Conservation (phyloP, 2,888 invertebrate genomes). For the Orthosia cruda region DNA sequence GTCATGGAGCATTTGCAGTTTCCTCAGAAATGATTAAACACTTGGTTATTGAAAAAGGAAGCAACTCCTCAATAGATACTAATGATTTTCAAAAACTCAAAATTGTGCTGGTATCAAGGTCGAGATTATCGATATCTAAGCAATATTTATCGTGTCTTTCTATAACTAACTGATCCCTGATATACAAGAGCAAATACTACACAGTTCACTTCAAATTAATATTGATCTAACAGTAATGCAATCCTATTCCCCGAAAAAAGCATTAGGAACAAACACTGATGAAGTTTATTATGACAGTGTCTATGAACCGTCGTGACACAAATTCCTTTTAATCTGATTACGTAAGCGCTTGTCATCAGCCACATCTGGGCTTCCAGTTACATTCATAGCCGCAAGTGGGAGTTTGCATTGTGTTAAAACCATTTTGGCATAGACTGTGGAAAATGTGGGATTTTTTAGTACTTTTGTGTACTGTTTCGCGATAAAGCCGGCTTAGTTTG, state of each 20-base stretch:
- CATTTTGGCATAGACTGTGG: slow-evolving; percentile 21
- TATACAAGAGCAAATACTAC: background rate
- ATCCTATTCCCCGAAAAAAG: slow-evolving; percentile 4
- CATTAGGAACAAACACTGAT: slow-evolving; percentile 29
- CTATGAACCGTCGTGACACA: slow-evolving; percentile 70
- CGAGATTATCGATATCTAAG: too few relatives aligned
- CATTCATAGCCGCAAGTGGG: slow-evolving; percentile 35
- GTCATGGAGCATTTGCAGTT: background rate
- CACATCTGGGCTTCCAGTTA: slow-evolving; percentile 79
- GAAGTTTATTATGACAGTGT: slow-evolving; percentile 63
- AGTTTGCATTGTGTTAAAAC: slow-evolving; percentile 19
- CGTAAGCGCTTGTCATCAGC: slow-evolving; percentile 71
- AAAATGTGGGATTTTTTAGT: slow-evolving; percentile 5
- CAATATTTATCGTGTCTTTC: background rate
- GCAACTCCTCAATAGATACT: background rate
- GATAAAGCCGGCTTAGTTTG: slow-evolving; percentile 6
- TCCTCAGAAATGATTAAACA: background rate
- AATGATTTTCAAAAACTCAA: background rate
- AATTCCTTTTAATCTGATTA: slow-evolving; percentile 82
- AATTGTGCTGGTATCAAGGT: background rate
- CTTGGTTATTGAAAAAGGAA: background rate
- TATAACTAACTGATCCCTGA: background rate
- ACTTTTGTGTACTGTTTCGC: slow-evolving; percentile 11
- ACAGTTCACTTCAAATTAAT: background rate
- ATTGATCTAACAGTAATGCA: too few relatives aligned